Conservation (phyloP, 1,140 invertebrate species). For the Dreissena polymorpha region DNA sequence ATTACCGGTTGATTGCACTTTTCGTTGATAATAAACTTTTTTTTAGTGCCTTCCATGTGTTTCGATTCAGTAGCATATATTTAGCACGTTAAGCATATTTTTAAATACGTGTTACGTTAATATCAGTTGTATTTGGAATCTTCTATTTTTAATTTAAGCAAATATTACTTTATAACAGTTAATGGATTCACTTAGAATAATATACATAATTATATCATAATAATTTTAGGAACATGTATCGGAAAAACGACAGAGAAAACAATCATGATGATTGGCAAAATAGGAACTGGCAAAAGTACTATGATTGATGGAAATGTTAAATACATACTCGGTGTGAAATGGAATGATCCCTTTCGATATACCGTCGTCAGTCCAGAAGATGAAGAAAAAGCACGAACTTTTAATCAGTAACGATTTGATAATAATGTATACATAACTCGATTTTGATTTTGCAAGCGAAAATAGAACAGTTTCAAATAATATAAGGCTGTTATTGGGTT, state of each 20-base stretch:
- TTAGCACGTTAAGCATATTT: not conserved
- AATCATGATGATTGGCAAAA: constrained; percentile 16
- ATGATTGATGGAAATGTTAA: constrained; percentile 31
- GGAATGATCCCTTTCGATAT: constrained; percentile 39
- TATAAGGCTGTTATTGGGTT: too few species aligned
- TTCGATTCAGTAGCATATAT: too few species aligned
- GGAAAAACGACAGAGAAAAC: constrained; percentile 9
- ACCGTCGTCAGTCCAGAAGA: constrained; percentile 13
- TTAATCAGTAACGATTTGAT: not conserved
- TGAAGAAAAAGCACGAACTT: not conserved
- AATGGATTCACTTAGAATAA: not conserved
- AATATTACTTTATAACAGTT: not conserved
- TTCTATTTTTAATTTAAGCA: not conserved
- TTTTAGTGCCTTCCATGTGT: too few species aligned
- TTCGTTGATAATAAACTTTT: not conserved
- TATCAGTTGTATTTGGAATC: not conserved
- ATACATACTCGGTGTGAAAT: constrained; percentile 44
- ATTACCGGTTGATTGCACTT: not conserved
- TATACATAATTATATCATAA: not conserved
- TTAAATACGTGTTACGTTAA: not conserved
- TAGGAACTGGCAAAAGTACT: constrained; percentile 39
- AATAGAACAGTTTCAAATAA: too few species aligned
- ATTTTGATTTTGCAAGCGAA: too few species aligned
- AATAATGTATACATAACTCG: too few species aligned
- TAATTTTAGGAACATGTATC: not conserved